Conservation (phyloP, 2,888 invertebrate species). For the Acrobasis repandana region DNA sequence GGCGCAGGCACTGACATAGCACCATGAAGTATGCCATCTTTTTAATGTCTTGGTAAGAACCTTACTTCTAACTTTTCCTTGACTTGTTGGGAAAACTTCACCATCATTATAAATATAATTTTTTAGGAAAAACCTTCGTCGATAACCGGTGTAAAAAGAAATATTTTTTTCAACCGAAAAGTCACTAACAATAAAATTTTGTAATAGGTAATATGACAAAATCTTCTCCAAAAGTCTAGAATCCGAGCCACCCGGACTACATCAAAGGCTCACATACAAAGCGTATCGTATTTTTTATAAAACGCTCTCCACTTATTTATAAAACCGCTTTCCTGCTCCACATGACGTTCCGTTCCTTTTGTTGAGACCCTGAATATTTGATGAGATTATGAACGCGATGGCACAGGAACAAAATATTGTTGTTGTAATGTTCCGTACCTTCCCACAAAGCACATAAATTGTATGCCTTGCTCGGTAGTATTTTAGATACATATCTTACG, state of each 20-base stretch:
- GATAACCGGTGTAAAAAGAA: too few species aligned
- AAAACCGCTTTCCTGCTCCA: slow-evolving; percentile 11
- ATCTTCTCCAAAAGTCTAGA: background rate
- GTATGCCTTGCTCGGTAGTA: background rate
- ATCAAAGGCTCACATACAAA: slow-evolving; percentile 1
- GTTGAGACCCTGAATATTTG: slow-evolving; percentile 9
- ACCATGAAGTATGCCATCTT: too few species aligned
- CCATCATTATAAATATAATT: too few species aligned
- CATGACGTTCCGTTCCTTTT: slow-evolving; percentile 13
- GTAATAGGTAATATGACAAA: too few species aligned
- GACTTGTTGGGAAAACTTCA: too few species aligned
- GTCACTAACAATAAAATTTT: too few species aligned
- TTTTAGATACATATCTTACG: background rate
- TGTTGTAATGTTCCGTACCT: background rate
- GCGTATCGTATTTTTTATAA: slow-evolving; percentile 4
- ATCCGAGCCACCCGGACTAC: background rate
- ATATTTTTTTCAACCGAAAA: too few species aligned
- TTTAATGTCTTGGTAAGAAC: too few species aligned
- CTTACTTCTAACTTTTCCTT: too few species aligned
- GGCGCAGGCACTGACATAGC: too few species aligned
- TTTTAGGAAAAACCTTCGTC: too few species aligned
- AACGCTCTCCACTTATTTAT: slow-evolving; percentile 8
- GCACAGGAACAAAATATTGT: slow-evolving; percentile 12
- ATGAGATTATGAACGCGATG: slow-evolving; percentile 6
- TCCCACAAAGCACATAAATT: background rate